These are phyloP conservation scores for Biston stratarius DNA, from an alignment of 2,888 invertebrate genomes.

Conservation along the genomic window DNA sequence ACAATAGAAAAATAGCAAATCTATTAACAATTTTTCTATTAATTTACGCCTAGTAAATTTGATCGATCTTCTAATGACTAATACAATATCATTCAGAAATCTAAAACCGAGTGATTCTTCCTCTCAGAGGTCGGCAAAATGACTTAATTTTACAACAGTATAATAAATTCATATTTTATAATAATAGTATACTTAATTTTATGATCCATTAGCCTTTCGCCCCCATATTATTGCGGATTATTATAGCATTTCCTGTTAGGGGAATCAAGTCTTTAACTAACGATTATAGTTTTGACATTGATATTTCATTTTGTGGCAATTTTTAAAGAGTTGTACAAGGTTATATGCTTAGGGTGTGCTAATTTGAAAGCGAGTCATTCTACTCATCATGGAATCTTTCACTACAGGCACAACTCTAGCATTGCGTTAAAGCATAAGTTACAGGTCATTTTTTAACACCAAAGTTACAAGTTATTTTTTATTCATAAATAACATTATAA, in stretches of 20 bases:
- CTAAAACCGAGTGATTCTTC: not conserved
- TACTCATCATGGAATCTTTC: no score
- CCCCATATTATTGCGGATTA: constrained; percentile 6
- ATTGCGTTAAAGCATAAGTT: no score
- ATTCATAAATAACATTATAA: no score
- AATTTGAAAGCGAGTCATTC: no score
- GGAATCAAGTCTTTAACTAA: not conserved
- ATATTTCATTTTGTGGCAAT: not conserved
- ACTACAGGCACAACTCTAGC: no score
- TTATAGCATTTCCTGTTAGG: constrained; percentile 8
- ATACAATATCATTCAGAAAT: not conserved
- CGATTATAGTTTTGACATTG: not conserved
- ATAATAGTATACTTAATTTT: not conserved
- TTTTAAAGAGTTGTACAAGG: not conserved
- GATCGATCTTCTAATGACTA: no score
- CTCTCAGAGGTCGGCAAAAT: constrained; percentile 1
- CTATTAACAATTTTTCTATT: no score
- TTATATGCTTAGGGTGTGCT: no score
- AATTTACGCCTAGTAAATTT: no score
- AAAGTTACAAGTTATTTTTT: no score
- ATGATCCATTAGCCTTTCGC: constrained; percentile 12
- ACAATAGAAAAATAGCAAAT: no score
- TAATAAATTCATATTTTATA: constrained; percentile 2
- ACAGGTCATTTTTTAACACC: no score
- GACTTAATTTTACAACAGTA: constrained; percentile 11